phyloP scores from a whole-genome alignment of 2,113 vertebrate species.

The Emydocephalus ijimae region DNA sequence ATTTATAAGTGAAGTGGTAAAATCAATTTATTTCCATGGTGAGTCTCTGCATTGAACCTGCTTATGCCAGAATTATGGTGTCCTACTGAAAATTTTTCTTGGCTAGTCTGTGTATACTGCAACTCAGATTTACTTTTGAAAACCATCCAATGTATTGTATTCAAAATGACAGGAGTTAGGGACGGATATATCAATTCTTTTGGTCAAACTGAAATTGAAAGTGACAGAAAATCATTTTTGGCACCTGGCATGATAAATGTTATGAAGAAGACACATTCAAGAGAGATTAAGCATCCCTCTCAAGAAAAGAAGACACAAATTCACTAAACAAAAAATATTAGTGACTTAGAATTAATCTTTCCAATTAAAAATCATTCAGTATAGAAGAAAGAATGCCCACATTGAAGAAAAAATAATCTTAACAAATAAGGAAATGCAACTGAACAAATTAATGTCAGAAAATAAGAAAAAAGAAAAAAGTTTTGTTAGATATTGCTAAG shows the following conservation, averaged over 20 bases:
- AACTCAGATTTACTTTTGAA: slow-evolving; percentile 73
- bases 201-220: slow-evolving; percentile 71
- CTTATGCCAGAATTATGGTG: background rate
- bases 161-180: slow-evolving; percentile 81
- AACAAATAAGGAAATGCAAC: background rate
- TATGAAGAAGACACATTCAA: slow-evolving; percentile 70
- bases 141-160: slow-evolving; percentile 67
- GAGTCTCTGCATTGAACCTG: background rate
- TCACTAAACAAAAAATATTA: slow-evolving; percentile 55
- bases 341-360: slow-evolving; percentile 47
- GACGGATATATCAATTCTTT: slow-evolving; percentile 70
- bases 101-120: slow-evolving; percentile 55
- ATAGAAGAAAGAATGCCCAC: slow-evolving; percentile 35
- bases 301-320: slow-evolving; percentile 68
- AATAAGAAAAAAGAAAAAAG: slow-evolving; percentile 1
- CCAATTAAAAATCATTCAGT: background rate
- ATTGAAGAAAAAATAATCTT: background rate
- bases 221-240: slow-evolving; percentile 80
- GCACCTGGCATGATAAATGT: slow-evolving; percentile 68
- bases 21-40: background rate
- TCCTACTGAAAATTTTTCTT: background rate
- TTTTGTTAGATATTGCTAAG: background rate
- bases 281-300: slow-evolving; percentile 67
- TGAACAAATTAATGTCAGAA: background rate
- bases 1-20: background rate